phyloP scores from a whole-genome alignment of 2,113 vertebrate genomes.

The Rhynchomys soricoides region DNA sequence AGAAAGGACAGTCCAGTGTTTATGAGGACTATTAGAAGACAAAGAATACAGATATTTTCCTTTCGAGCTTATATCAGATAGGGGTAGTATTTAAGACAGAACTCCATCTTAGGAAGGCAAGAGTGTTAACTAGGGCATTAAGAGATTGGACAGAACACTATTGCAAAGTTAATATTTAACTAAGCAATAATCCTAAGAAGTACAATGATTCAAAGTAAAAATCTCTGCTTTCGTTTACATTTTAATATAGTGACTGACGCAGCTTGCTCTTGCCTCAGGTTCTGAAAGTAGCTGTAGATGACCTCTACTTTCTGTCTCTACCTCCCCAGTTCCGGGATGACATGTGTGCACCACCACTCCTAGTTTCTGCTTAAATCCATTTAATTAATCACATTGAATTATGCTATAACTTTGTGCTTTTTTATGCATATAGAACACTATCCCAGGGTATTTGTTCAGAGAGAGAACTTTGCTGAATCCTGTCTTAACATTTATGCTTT shows the following conservation, averaged over 20 bases:
- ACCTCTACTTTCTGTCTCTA: too few species aligned
- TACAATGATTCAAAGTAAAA: neutral
- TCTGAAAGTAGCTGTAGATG: neutral
- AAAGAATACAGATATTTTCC: neutral
- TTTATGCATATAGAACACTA: neutral
- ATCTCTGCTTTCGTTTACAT: neutral
- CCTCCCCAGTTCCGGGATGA: neutral
- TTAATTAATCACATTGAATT: slow-evolving; percentile 9
- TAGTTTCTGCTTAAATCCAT: neutral
- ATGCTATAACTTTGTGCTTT: neutral
- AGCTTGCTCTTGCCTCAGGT: neutral
- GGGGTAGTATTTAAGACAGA: slow-evolving; percentile 1
- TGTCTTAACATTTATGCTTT: neutral
- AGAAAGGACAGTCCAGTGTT: neutral
- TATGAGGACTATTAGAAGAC: neutral
- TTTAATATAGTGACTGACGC: neutral
- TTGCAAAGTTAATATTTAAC: slow-evolving; percentile 38
- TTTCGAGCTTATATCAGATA: neutral
- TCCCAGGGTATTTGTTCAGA: neutral
- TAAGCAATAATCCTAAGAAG: neutral
- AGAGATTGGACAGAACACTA: slow-evolving; percentile 1
- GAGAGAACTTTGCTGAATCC: neutral
- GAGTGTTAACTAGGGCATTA: neutral
- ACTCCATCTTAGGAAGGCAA: neutral
- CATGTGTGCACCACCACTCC: neutral